Base-by-base conservation (phyloP, 2,113 vertebrate genomes). In the Lepisosteus oculatus region DNA sequence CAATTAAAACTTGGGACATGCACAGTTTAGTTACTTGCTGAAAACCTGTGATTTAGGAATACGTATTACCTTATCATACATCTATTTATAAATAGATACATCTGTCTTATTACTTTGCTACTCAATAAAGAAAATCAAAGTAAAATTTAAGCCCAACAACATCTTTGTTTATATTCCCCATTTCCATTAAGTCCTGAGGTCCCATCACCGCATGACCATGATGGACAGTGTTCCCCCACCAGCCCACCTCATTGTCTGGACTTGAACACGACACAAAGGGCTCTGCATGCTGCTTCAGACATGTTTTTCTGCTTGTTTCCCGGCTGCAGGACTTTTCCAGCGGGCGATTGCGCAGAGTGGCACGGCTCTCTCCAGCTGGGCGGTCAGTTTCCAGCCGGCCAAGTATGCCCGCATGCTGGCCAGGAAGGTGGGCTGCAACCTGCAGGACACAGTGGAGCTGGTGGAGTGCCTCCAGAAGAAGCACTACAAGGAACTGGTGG, bases 341-440 rank as follows among this genome's bases (percentile, higher is more conserved):
- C 92, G 97, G 85, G 97, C 97, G 77, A 99, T 99, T 75, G 96
- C 97, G 84, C 97, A 99, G 90, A 99, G 97, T 4, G 97, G 97
- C 82, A 95, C 96, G 11, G 97, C 97, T 45, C 89, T 99, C 73
- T 99, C 97, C 86, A 98, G 97, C 86, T 99, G 97, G 97, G 96
- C 97, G 8, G 96, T 99, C 71, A 99, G 97, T 77, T 99, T 98
- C 69, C 96, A 99, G 83, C 97, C 97, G 65, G 97, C 95, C 79
- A 99, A 99, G 84, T 98, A 97, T 0, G 95, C 97, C 74, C 93
- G 95, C 71, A 96, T 97, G 89, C 85, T 99, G 88, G 97, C 96
- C 76, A 95, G 93, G 41, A 98, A 98, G 85, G 97, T 99, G 82
- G 97, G 97, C 78, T 99, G 97, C 85, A 98, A 97, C 90, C 90